phyloP scores from a whole-genome alignment of 2,113 vertebrate genomes.

The Haemorhous mexicanus region DNA sequence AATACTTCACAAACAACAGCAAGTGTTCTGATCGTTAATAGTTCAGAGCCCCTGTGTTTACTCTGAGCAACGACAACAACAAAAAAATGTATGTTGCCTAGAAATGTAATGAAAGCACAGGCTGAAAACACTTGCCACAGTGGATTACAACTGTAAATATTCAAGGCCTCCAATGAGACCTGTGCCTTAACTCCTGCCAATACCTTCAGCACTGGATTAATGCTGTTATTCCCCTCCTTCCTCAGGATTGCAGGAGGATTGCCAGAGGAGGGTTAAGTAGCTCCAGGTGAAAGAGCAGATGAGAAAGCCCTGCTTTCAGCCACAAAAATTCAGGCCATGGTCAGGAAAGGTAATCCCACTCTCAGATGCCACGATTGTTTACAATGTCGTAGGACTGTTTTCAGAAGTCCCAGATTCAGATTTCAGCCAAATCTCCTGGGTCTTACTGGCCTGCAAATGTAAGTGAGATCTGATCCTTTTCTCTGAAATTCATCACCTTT shows the following conservation, averaged over 20 bases:
- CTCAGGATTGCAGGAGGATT: not conserved
- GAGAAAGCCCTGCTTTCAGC: not conserved
- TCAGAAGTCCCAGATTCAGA: not conserved
- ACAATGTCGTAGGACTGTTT: not conserved
- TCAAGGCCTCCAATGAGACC: not conserved
- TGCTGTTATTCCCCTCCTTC: not conserved
- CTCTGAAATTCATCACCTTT: not conserved
- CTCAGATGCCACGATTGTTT: not conserved
- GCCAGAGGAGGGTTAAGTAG: not conserved
- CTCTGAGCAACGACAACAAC: not conserved
- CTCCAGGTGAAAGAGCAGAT: not conserved
- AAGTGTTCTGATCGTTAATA: constrained; percentile 46
- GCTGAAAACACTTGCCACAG: not conserved
- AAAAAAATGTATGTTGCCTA: not conserved
- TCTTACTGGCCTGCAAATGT: not conserved
- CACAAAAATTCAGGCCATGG: not conserved
- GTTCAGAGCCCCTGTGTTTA: constrained; percentile 37
- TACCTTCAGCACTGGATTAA: not conserved
- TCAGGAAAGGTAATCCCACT: not conserved
- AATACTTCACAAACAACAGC: constrained; percentile 57
- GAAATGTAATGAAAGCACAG: constrained; percentile 11
- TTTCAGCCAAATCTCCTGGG: not conserved
- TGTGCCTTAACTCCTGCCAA: not conserved
- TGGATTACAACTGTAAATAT: constrained; percentile 14
- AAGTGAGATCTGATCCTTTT: not conserved